A percentile compares a stretch with the other conserved stretches of the same genome.
These are phyloP conservation scores for Mastacembelus armatus DNA, from an alignment of 2,797 vertebrate genomes.

Conservation along the genomic window DNA sequence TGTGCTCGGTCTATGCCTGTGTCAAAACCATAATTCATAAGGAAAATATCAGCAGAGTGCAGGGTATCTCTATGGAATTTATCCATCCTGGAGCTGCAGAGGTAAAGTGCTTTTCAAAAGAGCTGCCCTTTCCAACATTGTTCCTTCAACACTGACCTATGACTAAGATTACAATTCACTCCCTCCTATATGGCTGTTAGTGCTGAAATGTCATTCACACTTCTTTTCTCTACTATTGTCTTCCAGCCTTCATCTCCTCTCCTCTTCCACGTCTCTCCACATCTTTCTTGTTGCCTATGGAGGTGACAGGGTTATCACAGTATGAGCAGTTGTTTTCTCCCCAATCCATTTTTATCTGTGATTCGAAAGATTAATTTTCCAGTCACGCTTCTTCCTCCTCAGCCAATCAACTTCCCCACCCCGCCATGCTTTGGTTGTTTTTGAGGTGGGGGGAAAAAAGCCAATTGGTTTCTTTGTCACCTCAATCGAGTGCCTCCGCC, in stretches of 20 bases:
- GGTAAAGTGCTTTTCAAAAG: constrained; percentile 57
- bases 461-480: constrained; percentile 72
- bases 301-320: constrained; percentile 63
- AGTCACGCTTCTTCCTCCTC: constrained; percentile 41
- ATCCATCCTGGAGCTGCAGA: constrained; percentile 21
- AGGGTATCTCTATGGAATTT: constrained; percentile 26
- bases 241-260: constrained; percentile 59
- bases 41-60: constrained; percentile 11
- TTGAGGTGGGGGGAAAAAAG: constrained; percentile 16
- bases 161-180: constrained; percentile 58
- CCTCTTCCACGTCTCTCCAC: constrained; percentile 6
- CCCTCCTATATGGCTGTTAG: constrained; percentile 6
- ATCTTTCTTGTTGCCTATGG: constrained; percentile 24
- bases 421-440: constrained; percentile 39
- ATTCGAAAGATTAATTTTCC: constrained; percentile 56
- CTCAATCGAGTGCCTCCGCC: constrained; percentile 42
- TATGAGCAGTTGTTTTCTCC: constrained; percentile 41
- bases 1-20: neutral
- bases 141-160: constrained; percentile 70
- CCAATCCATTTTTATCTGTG: constrained; percentile 58
- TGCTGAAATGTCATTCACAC: constrained; percentile 65
- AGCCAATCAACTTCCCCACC: constrained; percentile 50
- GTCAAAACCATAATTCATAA: neutral
- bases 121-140: constrained; percentile 66
- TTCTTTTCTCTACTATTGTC: constrained; percentile 33